Evolutionary conservation across 2,888 invertebrate species (phyloP), one percentile per base, ranked within the genome.

Genomic region (Pyrrhosoma nymphula): DNA sequence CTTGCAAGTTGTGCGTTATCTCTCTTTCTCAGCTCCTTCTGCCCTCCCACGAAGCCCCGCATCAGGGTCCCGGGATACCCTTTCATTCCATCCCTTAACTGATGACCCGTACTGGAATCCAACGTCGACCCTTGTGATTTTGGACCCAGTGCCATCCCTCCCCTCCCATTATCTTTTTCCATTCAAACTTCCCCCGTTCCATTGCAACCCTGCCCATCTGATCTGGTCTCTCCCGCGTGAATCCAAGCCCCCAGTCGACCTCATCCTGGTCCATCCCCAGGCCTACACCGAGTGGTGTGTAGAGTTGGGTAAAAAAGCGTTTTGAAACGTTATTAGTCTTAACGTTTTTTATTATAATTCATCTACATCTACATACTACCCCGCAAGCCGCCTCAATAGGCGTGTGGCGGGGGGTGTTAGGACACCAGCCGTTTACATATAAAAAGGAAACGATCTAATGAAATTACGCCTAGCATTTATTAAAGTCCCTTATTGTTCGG

Each of bases 91-190:
- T 56, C 90, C 63, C 91, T 39, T 39, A 91, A 91, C 63, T 91
- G 63, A 91, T 60, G 63, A 91, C 91, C 91, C 63, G 69, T 39
- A 91, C 91, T 60, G 91, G 63, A 91, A 91, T 91, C 63, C 91
- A 30, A 30, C 56, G 90, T 90, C 90, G 56, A 56, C 90, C 56
- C 88, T 39, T 88, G 88, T 35, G 39, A 47, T 88, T 88, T 47
- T 88, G 0, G 35, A 39, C 16, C 88, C 16, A 47, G 39, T 39
- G 47, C 30, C 20, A 14, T 88, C 39, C 39, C 2, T 18, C 39
- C 88, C 39, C 47, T 39, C n/a, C 26, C 26, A 47, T 26, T 39
- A 10, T n/a, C 18, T 88, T 0, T 88, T 4, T 18, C 39, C 88
- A 6, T 47, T 88, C 14, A 69, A 69, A n/a, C 47, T 47, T 90